Base-by-base conservation (phyloP, 2,888 invertebrate species). In the Allacma fusca region DNA sequence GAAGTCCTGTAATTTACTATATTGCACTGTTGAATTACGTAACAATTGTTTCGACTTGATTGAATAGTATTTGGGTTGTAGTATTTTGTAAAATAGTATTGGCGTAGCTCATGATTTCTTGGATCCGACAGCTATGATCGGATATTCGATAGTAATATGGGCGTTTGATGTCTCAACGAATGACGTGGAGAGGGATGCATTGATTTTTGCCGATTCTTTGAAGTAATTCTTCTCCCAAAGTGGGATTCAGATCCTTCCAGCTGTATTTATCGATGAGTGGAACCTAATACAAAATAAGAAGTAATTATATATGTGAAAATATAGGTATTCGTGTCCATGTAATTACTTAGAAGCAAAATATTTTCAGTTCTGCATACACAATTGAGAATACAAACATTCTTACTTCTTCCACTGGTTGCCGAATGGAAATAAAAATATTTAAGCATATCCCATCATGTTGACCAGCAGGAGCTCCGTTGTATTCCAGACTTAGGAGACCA, bases 211-310 rank as follows among this genome's bases (percentile, higher is more conserved):
- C 91, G 80, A 94, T 89, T 83, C 92, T 89, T 24, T 90, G 87
- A 19, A 93, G 88, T 73, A 96, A 86, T 81, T 89, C 89, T 79
- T 92, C 91, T 72, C 93, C 92, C 44, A 93, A 87, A 64, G 91
- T 90, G 84, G 89, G 88, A 34, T 92, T 89, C 64, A 94, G 87
- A 87, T 95, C 94, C 84, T 94, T 92, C 96, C 96, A 96, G 19
- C 92, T 92, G 88, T 94, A 96, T 87, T 95, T 95, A 77, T 94
- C 94, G 85, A 93, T 93, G 4, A 95, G 90, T 13, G 93, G 91
- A 0, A 95, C 94, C 83, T 83, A 26, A 12, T 44, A 24, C n/a
- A 19, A 19, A 50, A 19, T 50, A 2, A 50, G 2, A 16, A 50
- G 16, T 50, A 19, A 50, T 50, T 64, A 26, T 21, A 23, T 59